Base-by-base conservation (phyloP, 2,113 vertebrate species). In the Megalops atlanticus region DNA sequence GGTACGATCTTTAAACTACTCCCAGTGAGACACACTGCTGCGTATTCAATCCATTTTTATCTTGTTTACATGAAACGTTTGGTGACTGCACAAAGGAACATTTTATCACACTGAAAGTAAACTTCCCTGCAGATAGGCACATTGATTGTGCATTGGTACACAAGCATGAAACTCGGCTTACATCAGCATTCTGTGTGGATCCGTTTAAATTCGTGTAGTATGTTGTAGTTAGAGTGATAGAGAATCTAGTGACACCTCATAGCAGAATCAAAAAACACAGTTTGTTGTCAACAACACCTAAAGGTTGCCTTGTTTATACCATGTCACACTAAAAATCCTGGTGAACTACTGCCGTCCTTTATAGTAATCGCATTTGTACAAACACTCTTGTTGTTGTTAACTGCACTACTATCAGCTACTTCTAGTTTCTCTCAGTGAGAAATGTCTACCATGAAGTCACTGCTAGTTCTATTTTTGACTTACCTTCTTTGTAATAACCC, bases 111-210 rank as follows among this genome's bases (percentile, higher is more conserved):
- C 10, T 18, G 24, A 40, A 39, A 78, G 16, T 43, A 1, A 43
- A 43, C 40, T 35, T 38, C 47, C 31, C 21, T 41, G 54, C 15
- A 68, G 31, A 43, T 27, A 69, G 58, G 58, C 52, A 68, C 24
- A 31, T 18, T 68, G 54, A 36, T 78, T 39, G n/a, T 64, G 58
- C 24, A 24, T n/a, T 58, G n/a, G 54, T 68, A 41, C 10, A 68
- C 77, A 54, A 68, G 77, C 77, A 68, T 40, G 77, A 27, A 78
- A 21, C 76, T 40, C 24, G 35, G 76, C 76, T 39, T 27, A 64
- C 35, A 77, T 40, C 16, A 64, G 27, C 38, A 24, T 78, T 78
- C 39, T 38, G 12, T 43, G 31, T 68, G 27, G 77, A 69, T 38
- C 49, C 27, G 15, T 78, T 68, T 39, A 43, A 1, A 33, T 31